Conservation (phyloP, 2,888 invertebrate genomes). For the Perizoma affinitatum region DNA sequence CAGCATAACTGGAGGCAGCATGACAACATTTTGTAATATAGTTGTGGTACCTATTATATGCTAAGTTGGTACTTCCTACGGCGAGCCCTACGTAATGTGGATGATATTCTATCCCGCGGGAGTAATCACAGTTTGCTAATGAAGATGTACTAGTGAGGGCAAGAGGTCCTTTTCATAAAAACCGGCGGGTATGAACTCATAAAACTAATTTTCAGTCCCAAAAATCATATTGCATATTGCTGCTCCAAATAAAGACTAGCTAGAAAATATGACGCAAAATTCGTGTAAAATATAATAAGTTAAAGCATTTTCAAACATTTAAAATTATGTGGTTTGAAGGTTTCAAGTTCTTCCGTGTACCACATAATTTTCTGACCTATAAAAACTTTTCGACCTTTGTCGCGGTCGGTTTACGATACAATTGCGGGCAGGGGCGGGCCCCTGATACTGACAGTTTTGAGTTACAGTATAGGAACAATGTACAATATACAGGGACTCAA, state of each 20-base stretch:
- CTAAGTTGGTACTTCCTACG: constrained; percentile 21
- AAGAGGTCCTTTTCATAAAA: constrained; percentile 48
- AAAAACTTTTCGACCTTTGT: constrained; percentile 41
- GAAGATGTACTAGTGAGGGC: constrained; percentile 69
- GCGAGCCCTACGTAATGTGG: constrained; percentile 37
- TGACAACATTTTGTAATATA: neutral
- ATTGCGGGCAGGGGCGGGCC: constrained; percentile 33
- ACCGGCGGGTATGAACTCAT: constrained; percentile 20
- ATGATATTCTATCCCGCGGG: constrained; percentile 63
- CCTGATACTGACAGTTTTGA: constrained; percentile 51
- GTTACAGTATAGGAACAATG: constrained; percentile 44
- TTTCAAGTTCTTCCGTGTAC: constrained; percentile 30
- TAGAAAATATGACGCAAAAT: too few species aligned
- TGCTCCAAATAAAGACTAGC: too few species aligned
- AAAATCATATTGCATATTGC: too few species aligned
- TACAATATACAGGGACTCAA: constrained; percentile 16
- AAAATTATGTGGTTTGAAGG: constrained; percentile 26
- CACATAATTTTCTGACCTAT: constrained; percentile 37
- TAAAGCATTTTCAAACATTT: constrained; percentile 17
- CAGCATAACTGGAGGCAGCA: too few species aligned
- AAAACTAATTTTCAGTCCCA: constrained; percentile 8
- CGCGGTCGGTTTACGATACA: constrained; percentile 37
- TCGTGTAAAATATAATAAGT: constrained; percentile 8
- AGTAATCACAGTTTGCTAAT: constrained; percentile 65
- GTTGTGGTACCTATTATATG: neutral